These are phyloP conservation scores for Clamator glandarius DNA, from an alignment of 2,797 vertebrate genomes.

Conservation along the genomic window DNA sequence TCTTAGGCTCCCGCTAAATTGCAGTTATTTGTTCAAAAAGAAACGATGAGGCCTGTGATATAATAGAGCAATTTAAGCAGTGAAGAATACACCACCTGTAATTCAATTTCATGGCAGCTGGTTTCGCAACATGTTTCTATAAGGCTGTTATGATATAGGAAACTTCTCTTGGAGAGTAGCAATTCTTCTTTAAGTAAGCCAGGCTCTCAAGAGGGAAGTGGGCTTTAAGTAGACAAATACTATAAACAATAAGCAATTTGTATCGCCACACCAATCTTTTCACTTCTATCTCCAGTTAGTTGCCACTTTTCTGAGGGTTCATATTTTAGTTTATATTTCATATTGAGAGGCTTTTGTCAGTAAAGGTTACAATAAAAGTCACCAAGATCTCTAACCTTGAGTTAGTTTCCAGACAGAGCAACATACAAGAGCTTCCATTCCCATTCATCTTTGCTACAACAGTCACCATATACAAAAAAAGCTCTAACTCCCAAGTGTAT, in stretches of 20 bases:
- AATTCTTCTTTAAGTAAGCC: constrained; percentile 36
- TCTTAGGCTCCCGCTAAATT: constrained; percentile 73
- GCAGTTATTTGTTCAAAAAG: constrained; percentile 81
- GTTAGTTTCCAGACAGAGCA: neutral
- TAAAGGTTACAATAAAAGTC: constrained; percentile 41
- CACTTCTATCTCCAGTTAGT: neutral
- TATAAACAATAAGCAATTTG: constrained; percentile 22
- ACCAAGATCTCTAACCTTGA: constrained; percentile 28
- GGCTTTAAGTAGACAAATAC: constrained; percentile 52
- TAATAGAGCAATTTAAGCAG: constrained; percentile 76
- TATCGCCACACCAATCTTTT: constrained; percentile 3
- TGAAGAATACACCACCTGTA: constrained; percentile 77
- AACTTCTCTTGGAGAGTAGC: constrained; percentile 49
- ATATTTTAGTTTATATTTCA: constrained; percentile 27
- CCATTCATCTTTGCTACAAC: constrained; percentile 26
- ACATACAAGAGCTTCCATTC: neutral
- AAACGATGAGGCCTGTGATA: constrained; percentile 71
- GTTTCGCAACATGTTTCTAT: constrained; percentile 73
- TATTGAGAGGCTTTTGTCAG: neutral
- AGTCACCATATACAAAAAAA: neutral
- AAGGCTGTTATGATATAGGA: constrained; percentile 50
- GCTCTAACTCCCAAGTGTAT: neutral
- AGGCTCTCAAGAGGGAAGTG: constrained; percentile 36
- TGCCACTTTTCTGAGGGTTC: neutral
- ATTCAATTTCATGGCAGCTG: constrained; percentile 82